Conservation (phyloP, 2,888 invertebrate species). For the Arge pagana region DNA sequence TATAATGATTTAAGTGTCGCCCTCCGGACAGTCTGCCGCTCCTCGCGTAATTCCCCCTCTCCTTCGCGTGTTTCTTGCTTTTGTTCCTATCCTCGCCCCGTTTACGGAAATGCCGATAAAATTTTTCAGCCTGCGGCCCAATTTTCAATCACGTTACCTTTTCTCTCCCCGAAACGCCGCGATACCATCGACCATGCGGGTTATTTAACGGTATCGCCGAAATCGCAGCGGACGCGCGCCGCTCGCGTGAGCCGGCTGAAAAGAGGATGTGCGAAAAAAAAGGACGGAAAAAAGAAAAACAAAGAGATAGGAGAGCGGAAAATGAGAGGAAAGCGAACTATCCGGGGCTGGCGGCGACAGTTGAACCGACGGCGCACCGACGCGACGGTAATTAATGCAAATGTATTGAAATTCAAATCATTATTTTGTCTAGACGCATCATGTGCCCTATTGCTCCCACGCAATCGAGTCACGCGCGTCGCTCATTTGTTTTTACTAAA, state of each 20-base stretch:
- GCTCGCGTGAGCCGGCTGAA: no score
- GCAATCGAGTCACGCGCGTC: constrained; percentile 3
- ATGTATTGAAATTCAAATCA: constrained; percentile 56
- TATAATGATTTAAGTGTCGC: constrained; percentile 33
- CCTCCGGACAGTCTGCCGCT: constrained; percentile 24
- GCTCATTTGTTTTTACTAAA: constrained; percentile 17
- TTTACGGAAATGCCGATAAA: no score
- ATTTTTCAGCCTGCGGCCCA: no score
- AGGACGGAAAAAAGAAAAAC: neutral
- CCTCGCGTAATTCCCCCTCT: constrained; percentile 30
- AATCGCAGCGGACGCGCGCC: no score
- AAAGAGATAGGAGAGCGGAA: constrained; percentile 9
- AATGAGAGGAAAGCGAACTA: constrained; percentile 19
- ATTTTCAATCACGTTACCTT: no score
- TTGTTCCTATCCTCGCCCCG: no score
- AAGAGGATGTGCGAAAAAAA: constrained; percentile 10
- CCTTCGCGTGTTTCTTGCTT: constrained; percentile 6
- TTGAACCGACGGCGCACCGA: constrained; percentile 25
- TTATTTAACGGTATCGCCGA: no score
- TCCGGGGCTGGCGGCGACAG: constrained; percentile 23
- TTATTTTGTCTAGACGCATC: constrained; percentile 57
- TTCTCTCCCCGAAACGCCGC: no score
- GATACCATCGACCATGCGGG: no score
- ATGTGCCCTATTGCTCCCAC: constrained; percentile 46
- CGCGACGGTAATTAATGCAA: constrained; percentile 49